Conservation (phyloP, 2,113 vertebrate genomes). For the Anarrhichthys ocellatus region DNA sequence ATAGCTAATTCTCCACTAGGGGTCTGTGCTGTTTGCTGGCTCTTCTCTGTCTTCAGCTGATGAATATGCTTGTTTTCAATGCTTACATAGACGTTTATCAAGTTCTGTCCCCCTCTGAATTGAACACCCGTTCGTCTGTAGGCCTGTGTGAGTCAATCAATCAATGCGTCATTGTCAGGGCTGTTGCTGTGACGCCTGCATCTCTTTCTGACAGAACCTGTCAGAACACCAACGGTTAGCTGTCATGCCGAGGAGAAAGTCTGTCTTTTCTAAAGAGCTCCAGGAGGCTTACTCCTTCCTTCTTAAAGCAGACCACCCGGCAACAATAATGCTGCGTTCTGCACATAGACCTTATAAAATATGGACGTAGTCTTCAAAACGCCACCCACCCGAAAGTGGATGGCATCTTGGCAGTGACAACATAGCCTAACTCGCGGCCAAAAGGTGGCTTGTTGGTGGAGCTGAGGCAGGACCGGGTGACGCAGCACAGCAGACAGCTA, state of each 20-base stretch:
- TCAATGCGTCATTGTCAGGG: neutral
- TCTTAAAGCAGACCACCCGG: neutral
- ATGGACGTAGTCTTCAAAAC: neutral
- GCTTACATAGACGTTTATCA: neutral
- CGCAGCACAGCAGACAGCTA: too few species aligned
- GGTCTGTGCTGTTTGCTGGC: too few species aligned
- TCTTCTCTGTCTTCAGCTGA: too few species aligned
- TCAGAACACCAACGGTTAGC: neutral
- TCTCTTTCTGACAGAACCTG: constrained; percentile 3
- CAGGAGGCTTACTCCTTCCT: neutral
- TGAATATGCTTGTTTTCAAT: neutral
- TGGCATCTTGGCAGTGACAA: too few species aligned
- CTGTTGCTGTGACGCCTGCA: neutral
- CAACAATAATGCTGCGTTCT: neutral
- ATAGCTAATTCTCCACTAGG: neutral
- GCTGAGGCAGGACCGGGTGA: too few species aligned
- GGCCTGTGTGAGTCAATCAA: neutral
- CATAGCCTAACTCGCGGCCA: too few species aligned
- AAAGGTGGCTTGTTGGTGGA: too few species aligned
- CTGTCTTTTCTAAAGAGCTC: neutral
- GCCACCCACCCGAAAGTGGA: neutral
- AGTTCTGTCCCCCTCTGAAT: neutral
- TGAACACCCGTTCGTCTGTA: neutral
- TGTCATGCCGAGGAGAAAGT: neutral
- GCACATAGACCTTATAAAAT: neutral